Base-by-base conservation (phyloP, 2,888 invertebrate species). In the Chrysolina americana region DNA sequence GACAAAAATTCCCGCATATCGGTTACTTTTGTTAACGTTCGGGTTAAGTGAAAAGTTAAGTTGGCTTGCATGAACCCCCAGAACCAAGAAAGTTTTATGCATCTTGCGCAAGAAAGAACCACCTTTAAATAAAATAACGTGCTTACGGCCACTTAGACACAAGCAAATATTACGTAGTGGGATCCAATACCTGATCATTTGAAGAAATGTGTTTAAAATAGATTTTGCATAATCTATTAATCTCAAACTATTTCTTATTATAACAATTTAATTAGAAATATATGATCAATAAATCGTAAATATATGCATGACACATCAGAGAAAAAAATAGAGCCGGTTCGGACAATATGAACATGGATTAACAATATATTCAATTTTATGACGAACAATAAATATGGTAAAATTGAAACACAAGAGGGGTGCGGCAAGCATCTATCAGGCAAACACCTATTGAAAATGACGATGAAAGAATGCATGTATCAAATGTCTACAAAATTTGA, bases 401-500 rank as follows among this genome's bases (percentile, higher is more conserved):
- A 23, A 63, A n/a, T 41, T 47, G 13, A 68, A 66, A 28, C 41
- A 23, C 59, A 36, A 68, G n/a, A n/a, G 70, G 75, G 75, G 75
- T 65, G 75, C 65, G 75, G 75, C 75, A 71, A 50, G 48, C 19
- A 71, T n/a, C n/a, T n/a, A n/a, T 3, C 66, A 41, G 11, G 23
- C 41, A 23, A 48, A 65, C n/a, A 65, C 65, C 9, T 47, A 47
- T 65, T 19, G 21, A 65, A 62, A 47, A 41, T 36, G 44, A n/a
- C 44, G 28, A 50, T n/a, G 28, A 19, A 50, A 65, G 21, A 65
- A 48, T 15, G 28, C 23, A 47, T 10, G 13, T 53, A 68, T 53
- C 53, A 11, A 53, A 53, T 68, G 41, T 41, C 68, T 41, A 21
- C 19, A 41, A 65, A 76, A 76, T 79, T 80, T 80, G 70, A 80